Base-by-base conservation (phyloP, 2,113 vertebrate species). In the Pteropus alecto region DNA sequence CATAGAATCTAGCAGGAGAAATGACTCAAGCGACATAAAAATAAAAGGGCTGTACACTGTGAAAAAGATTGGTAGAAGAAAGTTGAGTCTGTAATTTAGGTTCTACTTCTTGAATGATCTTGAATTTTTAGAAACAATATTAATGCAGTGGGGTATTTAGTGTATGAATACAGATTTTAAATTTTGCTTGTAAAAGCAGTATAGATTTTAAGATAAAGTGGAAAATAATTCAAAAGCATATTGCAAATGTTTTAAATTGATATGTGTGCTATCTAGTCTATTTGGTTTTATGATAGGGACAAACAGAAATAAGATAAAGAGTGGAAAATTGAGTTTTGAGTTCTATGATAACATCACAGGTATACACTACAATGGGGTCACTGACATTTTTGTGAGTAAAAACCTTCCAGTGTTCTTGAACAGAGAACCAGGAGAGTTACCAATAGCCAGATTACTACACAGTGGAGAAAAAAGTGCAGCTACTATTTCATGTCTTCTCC, bases 261-360 rank as follows among this genome's bases (percentile, higher is more conserved):
- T 71, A 7, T 58, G 12, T 61, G 68, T 83, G 14, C 67, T 89
- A 30, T 46, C 18, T 77, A 38, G 22, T 22, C 30, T 95, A 19
- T 91, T 93, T 93, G 3, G 7, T n/a, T 68, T 90, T 90, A 46
- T 85, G 33, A 16, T 71, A 51, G 61, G 7, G 21, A 87, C 24
- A 81, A 63, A 38, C 6, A 65, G 46, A 82, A 87, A 58, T 74
- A 90, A 86, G 76, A 82, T 35, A 43, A 56, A 38, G 76, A 93
- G 2, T 58, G 1, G 73, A 71, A 94, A 94, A 90, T 7, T 92
- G 8, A 96, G 92, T 86, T 94, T 94, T 65, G 65, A 73, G 22
- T 90, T 96, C 11, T 60, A 4, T 48, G 7, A 41, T 56, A 38
- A 79, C 19, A 79, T 58, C 22, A 71, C 26, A 97, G 54, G 43